Base-by-base conservation (phyloP, 2,113 vertebrate genomes). In the Campylomormyrus tamandua region DNA sequence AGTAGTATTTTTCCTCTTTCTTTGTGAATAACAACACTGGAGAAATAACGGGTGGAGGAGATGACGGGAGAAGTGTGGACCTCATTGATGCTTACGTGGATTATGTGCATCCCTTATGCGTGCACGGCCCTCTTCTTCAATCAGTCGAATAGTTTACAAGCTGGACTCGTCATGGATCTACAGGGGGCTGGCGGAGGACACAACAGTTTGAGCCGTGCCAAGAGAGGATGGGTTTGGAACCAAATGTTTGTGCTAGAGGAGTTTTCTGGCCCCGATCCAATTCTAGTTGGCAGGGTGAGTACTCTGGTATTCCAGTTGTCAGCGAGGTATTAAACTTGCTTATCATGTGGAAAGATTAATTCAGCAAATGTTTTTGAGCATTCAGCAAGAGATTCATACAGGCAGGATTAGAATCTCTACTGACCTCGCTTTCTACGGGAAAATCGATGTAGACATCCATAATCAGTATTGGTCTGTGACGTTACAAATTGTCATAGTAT, bases 171-270 rank as follows among this genome's bases (percentile, higher is more conserved):
- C 91, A 95, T 93, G 92, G 95, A 94, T 95, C 96, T 96, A 91
- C 95, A 93, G 93, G 94, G 95, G 91, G 94, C 96, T 94, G 96
- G 90, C 92, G 97, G 97, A 96, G 97, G 97, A 94, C 97, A 97
- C 94, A 96, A 95, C 94, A 94, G 98, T 95, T 97, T 99, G 95
- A 98, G 96, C 94, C 97, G 98, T 91, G 97, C 97, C 95, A 99
- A 97, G 95, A 98, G 98, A 95, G 98, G 98, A 95, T 99, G 98
- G 98, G 98, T 99, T 96, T 99, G 98, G 98, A 99, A 99, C 96
- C 98, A 99, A 97, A 99, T 99, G 98, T 99, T 99, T 96, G 98
- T 99, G 93, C 93, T 99, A 95, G 98, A 99, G 96, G 98, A 99
- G 94, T 99, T 99, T 95, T 98, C 98, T 97, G 98, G 98, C 97